These are phyloP conservation scores for Astyanax mexicanus DNA, from an alignment of 2,797 vertebrate genomes.

Conservation along the genomic window DNA sequence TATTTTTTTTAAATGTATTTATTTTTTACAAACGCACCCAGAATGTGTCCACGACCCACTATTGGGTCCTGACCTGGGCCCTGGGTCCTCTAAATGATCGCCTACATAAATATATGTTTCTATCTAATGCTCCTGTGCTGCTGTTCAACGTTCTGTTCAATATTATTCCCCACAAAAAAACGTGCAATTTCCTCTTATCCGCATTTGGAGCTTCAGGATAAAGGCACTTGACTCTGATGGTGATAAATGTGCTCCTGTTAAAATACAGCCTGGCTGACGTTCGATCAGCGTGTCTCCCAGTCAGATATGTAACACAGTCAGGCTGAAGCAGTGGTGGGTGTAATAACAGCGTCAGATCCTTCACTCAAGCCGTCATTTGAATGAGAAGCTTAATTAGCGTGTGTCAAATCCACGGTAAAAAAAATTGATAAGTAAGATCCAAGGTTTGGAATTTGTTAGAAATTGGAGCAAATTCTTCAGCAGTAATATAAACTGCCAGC, in stretches of 20 bases:
- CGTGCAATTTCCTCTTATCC: not conserved
- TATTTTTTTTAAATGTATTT: too few relatives aligned
- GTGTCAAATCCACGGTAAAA: not conserved
- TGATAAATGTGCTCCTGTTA: conserved; percentile 7
- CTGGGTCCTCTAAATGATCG: too few relatives aligned
- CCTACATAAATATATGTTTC: too few relatives aligned
- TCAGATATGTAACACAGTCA: conserved; percentile 5
- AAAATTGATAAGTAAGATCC: not conserved
- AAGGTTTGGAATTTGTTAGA: not conserved
- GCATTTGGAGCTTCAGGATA: not conserved
- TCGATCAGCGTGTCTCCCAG: conserved; percentile 14
- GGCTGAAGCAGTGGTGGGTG: not conserved
- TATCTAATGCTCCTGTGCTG: not conserved
- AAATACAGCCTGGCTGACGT: conserved; percentile 17
- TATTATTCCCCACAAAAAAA: not conserved
- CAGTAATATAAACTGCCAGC: too few relatives aligned
- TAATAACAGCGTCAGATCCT: conserved; percentile 7
- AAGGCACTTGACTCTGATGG: conserved; percentile 5
- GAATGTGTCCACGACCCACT: too few relatives aligned
- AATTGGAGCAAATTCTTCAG: not conserved
- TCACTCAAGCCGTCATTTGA: not conserved
- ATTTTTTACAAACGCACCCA: too few relatives aligned
- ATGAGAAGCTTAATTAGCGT: not conserved
- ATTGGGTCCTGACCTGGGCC: too few relatives aligned
- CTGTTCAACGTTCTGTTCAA: not conserved